These are phyloP conservation scores for Nothocercus julius DNA, from an alignment of 2,113 vertebrate genomes.

Conservation along the genomic window DNA sequence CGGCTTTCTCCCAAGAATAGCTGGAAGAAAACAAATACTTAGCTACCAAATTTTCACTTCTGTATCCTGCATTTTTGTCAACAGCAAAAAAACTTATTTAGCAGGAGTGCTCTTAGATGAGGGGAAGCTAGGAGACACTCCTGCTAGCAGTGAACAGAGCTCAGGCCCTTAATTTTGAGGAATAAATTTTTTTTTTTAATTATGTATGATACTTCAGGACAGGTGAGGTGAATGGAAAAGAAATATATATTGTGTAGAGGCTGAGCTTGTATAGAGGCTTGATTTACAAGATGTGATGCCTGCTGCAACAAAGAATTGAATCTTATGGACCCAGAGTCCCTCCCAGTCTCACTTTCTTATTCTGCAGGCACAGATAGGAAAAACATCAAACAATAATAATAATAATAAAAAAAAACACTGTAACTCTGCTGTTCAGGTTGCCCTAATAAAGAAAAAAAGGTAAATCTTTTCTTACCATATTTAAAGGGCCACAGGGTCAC, in stretches of 20 bases:
- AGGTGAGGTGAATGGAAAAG: background rate
- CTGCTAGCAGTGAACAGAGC: background rate
- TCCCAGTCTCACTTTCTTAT: background rate
- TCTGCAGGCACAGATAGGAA: background rate
- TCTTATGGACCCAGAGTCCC: background rate
- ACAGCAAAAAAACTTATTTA: background rate
- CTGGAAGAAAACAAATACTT: background rate
- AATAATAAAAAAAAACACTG: background rate
- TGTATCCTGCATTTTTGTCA: background rate
- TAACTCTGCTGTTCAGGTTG: background rate
- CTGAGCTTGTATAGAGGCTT: background rate
- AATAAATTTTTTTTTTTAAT: background rate
- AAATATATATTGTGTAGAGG: background rate
- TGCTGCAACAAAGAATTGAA: background rate
- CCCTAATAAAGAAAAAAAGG: background rate
- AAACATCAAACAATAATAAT: background rate
- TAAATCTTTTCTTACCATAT: background rate
- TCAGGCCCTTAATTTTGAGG: background rate
- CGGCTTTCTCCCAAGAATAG: background rate
- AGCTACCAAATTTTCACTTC: background rate
- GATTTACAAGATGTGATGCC: background rate
- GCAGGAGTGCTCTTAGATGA: background rate
- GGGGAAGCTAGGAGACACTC: background rate
- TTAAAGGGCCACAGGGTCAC: background rate
- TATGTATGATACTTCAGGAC: background rate